Evolutionary conservation across 2,888 invertebrate species (phyloP), one percentile per base, ranked within the genome.

Genomic region (Panzeria rudis): DNA sequence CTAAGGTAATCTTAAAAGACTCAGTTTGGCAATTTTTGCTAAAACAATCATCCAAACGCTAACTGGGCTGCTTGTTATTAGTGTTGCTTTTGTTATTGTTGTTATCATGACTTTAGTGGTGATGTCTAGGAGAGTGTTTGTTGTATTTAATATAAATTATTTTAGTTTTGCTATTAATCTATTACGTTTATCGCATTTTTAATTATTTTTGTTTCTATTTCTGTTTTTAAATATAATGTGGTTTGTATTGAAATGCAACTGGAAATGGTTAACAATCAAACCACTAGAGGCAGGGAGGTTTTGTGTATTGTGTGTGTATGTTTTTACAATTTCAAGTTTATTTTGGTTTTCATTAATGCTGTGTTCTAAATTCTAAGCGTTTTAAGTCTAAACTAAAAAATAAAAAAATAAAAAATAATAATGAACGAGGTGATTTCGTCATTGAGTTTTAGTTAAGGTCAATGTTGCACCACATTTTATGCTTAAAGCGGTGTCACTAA

Each of bases 371-470:
- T 85, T 85, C 78, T 64, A 44, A 78, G 61, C 72, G 73, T 75
- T 73, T 69, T 47, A 56, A 69, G 13, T 32, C 29, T 64, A 77
- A 41, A 62, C 23, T 3, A 44, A 17, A 52, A 69, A 38, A 52
- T 50, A 11, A 68, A 35, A 41, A 44, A 44, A 71, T 1, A 56
- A 17, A 20, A n/a, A n/a, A n/a, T n/a, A n/a, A 72, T 3, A 54
- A 66, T 13, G 25, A 72, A 54, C 73, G 52, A 82, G 78, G 64
- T 64, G 77, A 78, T 78, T 82, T 85, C 83, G 83, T 83, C 85
- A 85, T 85, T 85, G 85, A 85, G 52, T 50, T 61, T 73, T 79
- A 71, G 85, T 79, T 85, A 85, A 85, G 85, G 85, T 85, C 85
- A 85, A 85, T 85, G 85, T 85, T 85, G 85, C 78, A 85, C 73